phyloP scores from a whole-genome alignment of 2,888 invertebrate genomes.

The Amphimallon solstitiale region DNA sequence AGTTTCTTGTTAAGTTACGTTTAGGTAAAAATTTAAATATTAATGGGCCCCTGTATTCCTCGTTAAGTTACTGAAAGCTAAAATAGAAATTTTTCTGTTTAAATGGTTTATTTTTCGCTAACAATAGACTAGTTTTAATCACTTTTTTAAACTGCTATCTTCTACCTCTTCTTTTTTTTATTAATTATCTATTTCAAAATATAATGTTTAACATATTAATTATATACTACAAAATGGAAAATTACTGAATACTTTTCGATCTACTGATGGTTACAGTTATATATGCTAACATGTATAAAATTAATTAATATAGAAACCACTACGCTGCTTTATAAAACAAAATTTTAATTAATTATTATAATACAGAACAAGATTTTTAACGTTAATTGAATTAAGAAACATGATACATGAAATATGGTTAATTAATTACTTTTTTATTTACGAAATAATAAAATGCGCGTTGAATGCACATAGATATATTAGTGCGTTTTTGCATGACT shows the following conservation, averaged over 20 bases:
- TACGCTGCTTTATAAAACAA: constrained; percentile 15
- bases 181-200: constrained; percentile 15
- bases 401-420: constrained; percentile 2
- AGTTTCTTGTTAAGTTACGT: too few relatives aligned
- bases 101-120: too few relatives aligned
- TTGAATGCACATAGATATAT: too few relatives aligned
- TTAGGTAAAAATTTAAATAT: too few relatives aligned
- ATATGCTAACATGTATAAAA: constrained; percentile 13
- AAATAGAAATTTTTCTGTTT: too few relatives aligned
- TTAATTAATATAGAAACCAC: constrained; percentile 29
- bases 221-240: constrained; percentile 22
- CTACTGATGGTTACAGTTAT: background rate
- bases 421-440: constrained; percentile 12
- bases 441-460: background rate
- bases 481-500: too few relatives aligned
- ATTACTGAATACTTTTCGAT: constrained; percentile 16
- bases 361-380: constrained; percentile 15
- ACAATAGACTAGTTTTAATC: too few relatives aligned
- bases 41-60: too few relatives aligned
- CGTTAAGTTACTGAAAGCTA: too few relatives aligned
- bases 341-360: constrained; percentile 32
- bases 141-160: too few relatives aligned
- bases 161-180: background rate
- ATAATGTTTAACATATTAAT: constrained; percentile 15
- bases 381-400: constrained; percentile 28